Percentiles rank a stretch among this genome's conserved stretches.
Evolutionary conservation across 2,888 invertebrate species (phyloP).

Genomic region (Galerucella pusilla): DNA sequence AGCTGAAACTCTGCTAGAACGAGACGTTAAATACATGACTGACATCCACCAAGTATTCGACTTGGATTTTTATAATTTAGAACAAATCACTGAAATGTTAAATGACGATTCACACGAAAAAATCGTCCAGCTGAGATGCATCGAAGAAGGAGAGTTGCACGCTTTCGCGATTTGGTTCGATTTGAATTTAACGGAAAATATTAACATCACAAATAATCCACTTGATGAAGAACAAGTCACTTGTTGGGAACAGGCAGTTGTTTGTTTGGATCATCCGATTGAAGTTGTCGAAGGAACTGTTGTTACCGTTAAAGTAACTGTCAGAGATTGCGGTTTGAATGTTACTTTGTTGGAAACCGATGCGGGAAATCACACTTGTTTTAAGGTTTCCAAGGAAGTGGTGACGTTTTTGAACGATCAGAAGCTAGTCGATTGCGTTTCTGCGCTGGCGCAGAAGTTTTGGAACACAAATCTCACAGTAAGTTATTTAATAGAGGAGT

Average conservation of each 20-base stretch:
- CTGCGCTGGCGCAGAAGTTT: constrained; percentile 51
- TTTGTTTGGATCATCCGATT: constrained; percentile 68
- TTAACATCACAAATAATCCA: constrained; percentile 73
- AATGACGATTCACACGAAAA: constrained; percentile 41
- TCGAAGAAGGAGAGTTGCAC: constrained; percentile 70
- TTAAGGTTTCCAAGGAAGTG: constrained; percentile 53
- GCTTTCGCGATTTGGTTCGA: constrained; percentile 80
- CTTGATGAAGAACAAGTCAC: constrained; percentile 64
- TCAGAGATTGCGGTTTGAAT: constrained; percentile 58
- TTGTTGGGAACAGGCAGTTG: constrained; percentile 86
- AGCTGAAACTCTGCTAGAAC: constrained; percentile 73
- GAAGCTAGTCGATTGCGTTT: constrained; percentile 57
- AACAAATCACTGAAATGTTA: constrained; percentile 64
- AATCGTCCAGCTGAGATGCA: constrained; percentile 42
- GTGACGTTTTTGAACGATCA: constrained; percentile 59
- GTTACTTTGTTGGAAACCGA: constrained; percentile 58
- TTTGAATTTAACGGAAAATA: constrained; percentile 73
- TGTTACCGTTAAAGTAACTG: constrained; percentile 56
- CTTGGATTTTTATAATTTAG: constrained; percentile 73
- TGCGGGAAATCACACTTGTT: constrained; percentile 49
- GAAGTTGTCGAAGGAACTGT: constrained; percentile 43
- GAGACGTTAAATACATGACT: constrained; percentile 70
- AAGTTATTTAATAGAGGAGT: constrained; percentile 30
- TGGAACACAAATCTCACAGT: constrained; percentile 60
- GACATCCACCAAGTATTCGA: constrained; percentile 68